Percentiles rank a stretch among this genome's conserved stretches.
Conservation (phyloP, 2,797 vertebrate species). For the Chelon labrosus region DNA sequence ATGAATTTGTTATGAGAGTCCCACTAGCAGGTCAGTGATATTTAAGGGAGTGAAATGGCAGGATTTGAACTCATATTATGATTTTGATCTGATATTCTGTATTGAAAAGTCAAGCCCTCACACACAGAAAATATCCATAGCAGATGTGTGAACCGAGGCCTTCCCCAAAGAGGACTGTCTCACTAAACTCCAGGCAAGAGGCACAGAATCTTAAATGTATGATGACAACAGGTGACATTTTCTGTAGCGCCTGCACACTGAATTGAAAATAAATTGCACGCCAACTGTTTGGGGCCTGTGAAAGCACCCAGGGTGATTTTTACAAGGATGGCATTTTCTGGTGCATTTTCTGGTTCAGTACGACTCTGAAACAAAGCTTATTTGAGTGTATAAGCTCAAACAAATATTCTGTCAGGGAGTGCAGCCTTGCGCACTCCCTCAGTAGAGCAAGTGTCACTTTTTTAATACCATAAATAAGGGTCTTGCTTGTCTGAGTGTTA, state of each 20-base stretch:
- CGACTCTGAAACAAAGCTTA: slow-evolving; percentile 49
- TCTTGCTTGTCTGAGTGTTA: slow-evolving; percentile 13
- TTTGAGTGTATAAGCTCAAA: slow-evolving; percentile 55
- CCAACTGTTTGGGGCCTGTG: slow-evolving; percentile 52
- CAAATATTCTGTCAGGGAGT: slow-evolving; percentile 41
- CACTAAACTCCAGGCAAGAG: slow-evolving; percentile 6
- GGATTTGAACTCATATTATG: slow-evolving; percentile 12
- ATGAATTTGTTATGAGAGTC: not conserved
- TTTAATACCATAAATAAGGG: slow-evolving; percentile 27
- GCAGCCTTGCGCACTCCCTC: slow-evolving; percentile 10
- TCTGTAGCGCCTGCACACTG: slow-evolving; percentile 46
- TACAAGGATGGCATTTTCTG: slow-evolving; percentile 50
- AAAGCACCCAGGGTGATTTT: slow-evolving; percentile 50
- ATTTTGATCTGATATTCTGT: slow-evolving; percentile 23
- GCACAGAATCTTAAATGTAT: slow-evolving; percentile 30
- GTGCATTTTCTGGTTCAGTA: slow-evolving; percentile 57
- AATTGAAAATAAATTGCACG: slow-evolving; percentile 55
- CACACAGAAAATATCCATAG: not conserved
- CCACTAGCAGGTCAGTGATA: not conserved
- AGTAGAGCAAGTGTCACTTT: slow-evolving; percentile 27
- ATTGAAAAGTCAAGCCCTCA: slow-evolving; percentile 19
- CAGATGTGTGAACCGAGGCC: slow-evolving; percentile 1
- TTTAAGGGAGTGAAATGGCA: not conserved
- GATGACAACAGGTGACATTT: slow-evolving; percentile 65
- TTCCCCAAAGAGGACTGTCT: slow-evolving; percentile 3